Conservation (phyloP, 2,113 vertebrate species). For the Alethe castanea region DNA sequence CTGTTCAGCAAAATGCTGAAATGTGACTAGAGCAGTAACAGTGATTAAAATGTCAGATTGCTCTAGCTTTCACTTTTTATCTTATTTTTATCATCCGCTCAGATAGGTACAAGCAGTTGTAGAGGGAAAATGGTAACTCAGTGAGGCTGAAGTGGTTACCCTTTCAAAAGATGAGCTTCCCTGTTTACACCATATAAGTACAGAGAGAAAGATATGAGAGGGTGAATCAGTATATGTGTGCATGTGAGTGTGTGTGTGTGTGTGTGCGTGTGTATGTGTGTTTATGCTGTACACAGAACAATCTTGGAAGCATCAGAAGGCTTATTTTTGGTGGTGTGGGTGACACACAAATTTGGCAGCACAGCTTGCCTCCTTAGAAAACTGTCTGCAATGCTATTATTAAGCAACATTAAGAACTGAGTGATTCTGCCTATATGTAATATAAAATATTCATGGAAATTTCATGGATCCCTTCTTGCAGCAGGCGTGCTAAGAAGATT, state of each 20-base stretch:
- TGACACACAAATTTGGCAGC: background rate
- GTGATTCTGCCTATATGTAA: background rate
- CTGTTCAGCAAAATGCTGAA: background rate
- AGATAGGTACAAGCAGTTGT: background rate
- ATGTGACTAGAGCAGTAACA: background rate
- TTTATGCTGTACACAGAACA: background rate
- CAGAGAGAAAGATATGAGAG: background rate
- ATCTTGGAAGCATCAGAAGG: background rate
- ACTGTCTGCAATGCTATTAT: background rate
- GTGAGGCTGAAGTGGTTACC: background rate
- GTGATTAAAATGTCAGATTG: background rate
- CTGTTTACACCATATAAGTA: background rate
- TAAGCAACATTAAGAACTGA: background rate
- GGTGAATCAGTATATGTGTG: too few relatives aligned
- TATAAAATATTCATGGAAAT: constrained; percentile 15
- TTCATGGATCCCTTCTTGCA: background rate
- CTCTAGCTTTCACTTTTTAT: background rate
- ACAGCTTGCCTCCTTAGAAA: background rate
- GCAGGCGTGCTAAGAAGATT: background rate
- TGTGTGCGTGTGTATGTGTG: background rate
- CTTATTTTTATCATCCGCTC: background rate
- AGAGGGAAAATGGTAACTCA: background rate
- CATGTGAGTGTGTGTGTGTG: background rate
- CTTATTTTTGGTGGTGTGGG: background rate
- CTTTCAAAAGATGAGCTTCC: background rate